These are phyloP conservation scores for Mythimna ferrago DNA, from an alignment of 2,888 invertebrate genomes.

Conservation along the genomic window DNA sequence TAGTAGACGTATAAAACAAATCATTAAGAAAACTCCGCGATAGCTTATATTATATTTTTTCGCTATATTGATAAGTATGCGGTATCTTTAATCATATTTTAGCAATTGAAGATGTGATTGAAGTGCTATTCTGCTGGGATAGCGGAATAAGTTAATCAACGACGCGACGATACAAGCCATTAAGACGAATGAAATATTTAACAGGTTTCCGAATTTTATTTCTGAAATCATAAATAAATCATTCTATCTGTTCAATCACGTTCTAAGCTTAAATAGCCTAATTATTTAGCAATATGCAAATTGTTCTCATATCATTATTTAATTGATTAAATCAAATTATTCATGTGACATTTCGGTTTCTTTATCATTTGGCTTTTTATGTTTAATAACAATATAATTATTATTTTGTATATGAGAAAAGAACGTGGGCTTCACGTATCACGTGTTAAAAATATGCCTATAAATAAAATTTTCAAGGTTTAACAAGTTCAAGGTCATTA, in stretches of 20 bases:
- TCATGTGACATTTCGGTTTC: slow-evolving; percentile 19
- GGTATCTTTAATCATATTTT: not conserved
- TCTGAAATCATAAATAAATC: not conserved
- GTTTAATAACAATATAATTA: not conserved
- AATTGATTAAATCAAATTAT: slow-evolving; percentile 6
- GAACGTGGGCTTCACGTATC: slow-evolving; percentile 1
- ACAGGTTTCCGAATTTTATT: not conserved
- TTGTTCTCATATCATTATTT: not conserved
- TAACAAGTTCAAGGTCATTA: slow-evolving; percentile 30
- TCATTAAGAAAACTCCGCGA: not conserved
- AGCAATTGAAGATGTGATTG: too few species aligned
- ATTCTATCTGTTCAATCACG: not conserved
- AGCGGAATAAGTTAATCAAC: not conserved
- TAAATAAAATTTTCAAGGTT: slow-evolving; percentile 21
- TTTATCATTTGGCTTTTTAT: slow-evolving; percentile 6
- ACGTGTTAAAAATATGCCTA: slow-evolving; percentile 14
- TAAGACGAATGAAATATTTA: not conserved
- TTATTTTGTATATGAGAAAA: slow-evolving; percentile 7
- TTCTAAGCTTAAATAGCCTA: not conserved
- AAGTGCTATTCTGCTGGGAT: not conserved
- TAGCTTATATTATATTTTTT: not conserved
- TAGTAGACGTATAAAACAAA: not conserved
- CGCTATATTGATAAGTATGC: not conserved
- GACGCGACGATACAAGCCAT: not conserved
- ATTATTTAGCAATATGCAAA: slow-evolving; percentile 3